Evolutionary conservation across 2,797 vertebrate species (phyloP).

Genomic region (Pteropus rufus): DNA sequence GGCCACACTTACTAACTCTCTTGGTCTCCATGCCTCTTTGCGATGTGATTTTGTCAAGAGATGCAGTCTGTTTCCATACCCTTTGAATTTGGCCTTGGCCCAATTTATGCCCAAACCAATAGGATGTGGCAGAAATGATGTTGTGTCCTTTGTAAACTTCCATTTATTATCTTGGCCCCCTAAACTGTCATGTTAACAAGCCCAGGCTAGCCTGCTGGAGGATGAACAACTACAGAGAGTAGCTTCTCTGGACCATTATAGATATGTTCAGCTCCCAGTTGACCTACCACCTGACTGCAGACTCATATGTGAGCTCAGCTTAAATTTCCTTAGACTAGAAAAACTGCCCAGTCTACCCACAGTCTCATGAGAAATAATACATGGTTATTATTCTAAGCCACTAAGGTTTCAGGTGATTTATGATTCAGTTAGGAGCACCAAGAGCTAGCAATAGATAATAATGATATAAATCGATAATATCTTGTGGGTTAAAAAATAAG

Average conservation of each 20-base stretch:
- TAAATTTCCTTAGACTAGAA: background rate
- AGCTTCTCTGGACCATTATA: background rate
- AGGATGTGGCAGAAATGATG: background rate
- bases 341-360: background rate
- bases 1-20: background rate
- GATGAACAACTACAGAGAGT: background rate
- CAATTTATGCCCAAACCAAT: background rate
- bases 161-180: background rate
- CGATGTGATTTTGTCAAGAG: slow-evolving; percentile 10
- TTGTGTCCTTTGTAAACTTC: background rate
- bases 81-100: background rate
- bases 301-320: background rate
- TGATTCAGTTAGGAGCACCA: background rate
- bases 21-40: background rate
- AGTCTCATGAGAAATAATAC: background rate
- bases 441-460: background rate
- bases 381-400: background rate
- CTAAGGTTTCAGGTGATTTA: slow-evolving; percentile 3
- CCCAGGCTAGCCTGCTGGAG: background rate
- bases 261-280: background rate
- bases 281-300: background rate
- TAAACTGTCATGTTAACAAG: background rate
- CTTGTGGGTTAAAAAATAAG: background rate
- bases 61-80: background rate
- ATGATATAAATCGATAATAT: background rate